Evolutionary conservation across 2,797 vertebrate species (phyloP), one percentile per base, ranked within the genome.

Genomic region (Clarias fuscus): DNA sequence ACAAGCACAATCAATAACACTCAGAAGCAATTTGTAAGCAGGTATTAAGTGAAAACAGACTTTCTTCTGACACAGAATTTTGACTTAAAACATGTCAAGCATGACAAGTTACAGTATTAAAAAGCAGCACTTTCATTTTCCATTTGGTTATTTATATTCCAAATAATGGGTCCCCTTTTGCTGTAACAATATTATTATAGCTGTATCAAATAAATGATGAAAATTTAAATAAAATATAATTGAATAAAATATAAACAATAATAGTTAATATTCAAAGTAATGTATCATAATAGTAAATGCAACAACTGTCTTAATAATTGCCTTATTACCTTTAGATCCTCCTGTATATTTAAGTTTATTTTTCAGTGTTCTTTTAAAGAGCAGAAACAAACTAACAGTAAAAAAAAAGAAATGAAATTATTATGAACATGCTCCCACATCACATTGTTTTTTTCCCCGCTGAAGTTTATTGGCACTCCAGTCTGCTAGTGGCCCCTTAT

Each of bases 401-500:
- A 53, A n/a, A 37, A 70, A 33, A 33, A 33, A 70, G 53, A 43
- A 67, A 68, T n/a, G 1, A 82, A 10, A 53, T 56, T 71, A 75
- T 62, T 84, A 72, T 75, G n/a, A 68, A 77, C 48, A 82, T 3
- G 18, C 37, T 75, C 59, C 70, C 37, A 88, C 71, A n/a, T n/a
- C n/a, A 88, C 89, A 91, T 90, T 91, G 93, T 93, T 93, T 91
- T 91, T 87, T 53, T 1, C 89, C 89, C 83, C 10, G n/a, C 14
- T 70, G 30, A 85, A 84, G 71, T 85, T 76, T 90, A 87, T 82
- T 88, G 90, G 89, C 89, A 89, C 89, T 91, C 22, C 2, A 82
- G 90, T 79, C 33, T 90, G 91, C 91, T 90, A 86, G 87, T 90
- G 90, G 89, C 90, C 87, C 87, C 90, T 92, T 91, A 88, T 90